Evolutionary conservation across 2,888 invertebrate species (phyloP).

Genomic region (Agrochola macilenta): DNA sequence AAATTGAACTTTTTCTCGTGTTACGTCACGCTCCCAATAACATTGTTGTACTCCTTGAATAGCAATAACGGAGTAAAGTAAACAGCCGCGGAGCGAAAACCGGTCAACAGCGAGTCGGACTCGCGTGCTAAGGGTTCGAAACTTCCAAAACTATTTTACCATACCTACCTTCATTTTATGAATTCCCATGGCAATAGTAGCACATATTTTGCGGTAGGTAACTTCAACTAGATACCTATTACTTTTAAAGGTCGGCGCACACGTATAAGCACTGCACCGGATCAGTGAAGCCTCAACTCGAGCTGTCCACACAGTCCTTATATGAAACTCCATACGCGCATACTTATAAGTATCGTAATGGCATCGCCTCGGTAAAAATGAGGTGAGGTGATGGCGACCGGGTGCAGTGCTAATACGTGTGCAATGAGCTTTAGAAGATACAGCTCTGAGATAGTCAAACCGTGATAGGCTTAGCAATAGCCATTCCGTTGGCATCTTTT

Average conservation of each 20-base stretch:
- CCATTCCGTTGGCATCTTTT: neutral
- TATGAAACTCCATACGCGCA: neutral
- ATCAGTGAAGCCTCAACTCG: neutral
- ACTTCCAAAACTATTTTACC: neutral
- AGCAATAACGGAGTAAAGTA: conserved; percentile 60
- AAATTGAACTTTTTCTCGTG: neutral
- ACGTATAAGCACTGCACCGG: too few species aligned
- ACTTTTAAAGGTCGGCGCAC: neutral
- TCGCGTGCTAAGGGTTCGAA: neutral
- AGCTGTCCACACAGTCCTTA: neutral
- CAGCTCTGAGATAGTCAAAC: neutral
- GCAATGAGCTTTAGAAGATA: neutral
- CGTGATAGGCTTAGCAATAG: neutral
- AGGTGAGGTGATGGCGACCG: neutral
- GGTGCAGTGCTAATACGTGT: neutral
- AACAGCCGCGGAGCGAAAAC: conserved; percentile 46
- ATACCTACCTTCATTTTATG: neutral
- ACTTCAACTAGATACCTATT: neutral
- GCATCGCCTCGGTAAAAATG: neutral
- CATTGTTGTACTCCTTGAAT: conserved; percentile 56
- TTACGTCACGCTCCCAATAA: conserved; percentile 50
- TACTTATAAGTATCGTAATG: neutral
- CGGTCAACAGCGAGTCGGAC: neutral
- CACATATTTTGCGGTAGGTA: neutral
- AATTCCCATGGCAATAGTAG: neutral